Percentiles rank a stretch among this genome's conserved stretches.
Evolutionary conservation across 2,797 vertebrate species (phyloP).

Genomic region (Epinephelus malabaricus): DNA sequence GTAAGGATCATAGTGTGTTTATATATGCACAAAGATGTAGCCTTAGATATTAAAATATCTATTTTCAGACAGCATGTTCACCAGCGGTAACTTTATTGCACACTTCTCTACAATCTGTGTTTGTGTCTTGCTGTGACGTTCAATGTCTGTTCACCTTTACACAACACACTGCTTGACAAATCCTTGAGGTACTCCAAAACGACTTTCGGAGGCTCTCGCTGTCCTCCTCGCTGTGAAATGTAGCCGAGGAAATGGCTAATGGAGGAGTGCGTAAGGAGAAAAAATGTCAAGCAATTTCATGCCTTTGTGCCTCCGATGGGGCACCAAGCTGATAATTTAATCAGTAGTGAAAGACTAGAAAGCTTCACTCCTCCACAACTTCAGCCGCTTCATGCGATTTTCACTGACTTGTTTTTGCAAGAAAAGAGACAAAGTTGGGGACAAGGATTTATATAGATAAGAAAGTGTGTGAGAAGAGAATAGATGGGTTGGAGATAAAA

Average conservation of each 20-base stretch:
- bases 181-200: constrained; percentile 56
- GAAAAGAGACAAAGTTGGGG: constrained; percentile 29
- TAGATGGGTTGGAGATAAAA: neutral
- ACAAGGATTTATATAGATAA: constrained; percentile 15
- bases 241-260: constrained; percentile 74
- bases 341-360: constrained; percentile 77
- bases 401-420: constrained; percentile 56
- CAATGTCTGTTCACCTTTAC: constrained; percentile 19
- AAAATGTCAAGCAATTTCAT: constrained; percentile 85
- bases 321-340: constrained; percentile 81
- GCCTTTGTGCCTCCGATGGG: constrained; percentile 70
- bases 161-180: constrained; percentile 51
- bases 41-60: neutral
- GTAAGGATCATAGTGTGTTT: neutral
- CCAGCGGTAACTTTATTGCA: neutral
- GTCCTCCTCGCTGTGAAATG: constrained; percentile 70
- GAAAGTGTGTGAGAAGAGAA: neutral
- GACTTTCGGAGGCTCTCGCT: constrained; percentile 49
- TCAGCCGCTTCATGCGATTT: constrained; percentile 45
- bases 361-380: constrained; percentile 60
- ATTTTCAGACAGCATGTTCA: neutral
- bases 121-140: constrained; percentile 9
- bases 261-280: constrained; percentile 65
- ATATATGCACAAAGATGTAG: neutral
- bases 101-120: neutral